A percentile compares a stretch with the other conserved stretches of the same genome.
Conservation (phyloP, 2,888 invertebrate genomes). For the Drosophila falleni region DNA sequence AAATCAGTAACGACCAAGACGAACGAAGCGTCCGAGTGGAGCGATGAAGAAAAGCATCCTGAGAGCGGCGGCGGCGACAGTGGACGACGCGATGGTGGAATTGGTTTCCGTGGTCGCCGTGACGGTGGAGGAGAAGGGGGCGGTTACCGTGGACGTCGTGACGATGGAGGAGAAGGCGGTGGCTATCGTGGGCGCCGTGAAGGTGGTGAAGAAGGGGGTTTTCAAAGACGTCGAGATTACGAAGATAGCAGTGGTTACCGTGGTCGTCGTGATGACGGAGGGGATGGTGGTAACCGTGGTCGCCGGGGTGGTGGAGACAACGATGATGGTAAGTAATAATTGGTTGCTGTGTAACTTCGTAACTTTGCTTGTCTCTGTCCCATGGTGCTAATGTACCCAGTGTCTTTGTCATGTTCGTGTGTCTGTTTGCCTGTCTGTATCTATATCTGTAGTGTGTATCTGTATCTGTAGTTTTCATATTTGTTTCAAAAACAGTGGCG, state of each 20-base stretch:
- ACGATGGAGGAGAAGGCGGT: constrained; percentile 9
- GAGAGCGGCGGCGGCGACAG: not conserved
- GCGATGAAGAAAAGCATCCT: constrained; percentile 30
- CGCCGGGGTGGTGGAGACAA: constrained; percentile 43
- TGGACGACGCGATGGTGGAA: constrained; percentile 10
- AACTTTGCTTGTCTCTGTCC: not conserved
- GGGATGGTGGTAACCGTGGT: constrained; percentile 56
- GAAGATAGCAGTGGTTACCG: constrained; percentile 23
- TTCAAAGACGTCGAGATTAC: constrained; percentile 24
- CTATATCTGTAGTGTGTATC: too few relatives aligned
- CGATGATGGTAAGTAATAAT: constrained; percentile 15
- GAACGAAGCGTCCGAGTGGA: constrained; percentile 37
- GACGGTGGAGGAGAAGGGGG: constrained; percentile 11
- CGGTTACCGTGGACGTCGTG: constrained; percentile 26
- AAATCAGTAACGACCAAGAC: not conserved
- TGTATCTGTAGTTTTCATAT: constrained; percentile 17
- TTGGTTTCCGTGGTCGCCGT: constrained; percentile 20
- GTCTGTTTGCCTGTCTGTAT: not conserved
- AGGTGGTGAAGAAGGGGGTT: constrained; percentile 1
- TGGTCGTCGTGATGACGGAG: constrained; percentile 18
- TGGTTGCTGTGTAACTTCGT: too few relatives aligned
- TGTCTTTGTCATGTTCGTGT: constrained; percentile 11
- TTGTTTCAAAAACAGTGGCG: constrained; percentile 19
- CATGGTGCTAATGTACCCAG: not conserved
- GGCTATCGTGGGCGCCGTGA: constrained; percentile 33